These are phyloP conservation scores for Diglossa brunneiventris DNA, from an alignment of 2,113 vertebrate genomes.

Conservation along the genomic window DNA sequence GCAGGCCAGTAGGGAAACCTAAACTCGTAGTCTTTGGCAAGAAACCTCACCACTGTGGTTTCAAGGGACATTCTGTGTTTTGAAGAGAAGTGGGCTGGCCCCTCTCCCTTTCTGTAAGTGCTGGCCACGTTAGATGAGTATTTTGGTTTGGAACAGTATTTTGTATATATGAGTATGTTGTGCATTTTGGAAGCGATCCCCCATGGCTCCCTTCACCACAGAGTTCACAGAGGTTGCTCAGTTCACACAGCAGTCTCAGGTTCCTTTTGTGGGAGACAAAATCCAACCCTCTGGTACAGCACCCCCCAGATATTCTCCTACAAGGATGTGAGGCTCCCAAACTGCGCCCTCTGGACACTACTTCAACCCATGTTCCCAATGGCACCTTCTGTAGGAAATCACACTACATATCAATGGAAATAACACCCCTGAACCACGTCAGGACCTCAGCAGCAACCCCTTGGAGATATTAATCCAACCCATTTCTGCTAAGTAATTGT, in stretches of 20 bases:
- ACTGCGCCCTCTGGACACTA: no score
- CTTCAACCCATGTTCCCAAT: not conserved
- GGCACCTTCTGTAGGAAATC: not conserved
- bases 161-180: no score
- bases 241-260: rapidly evolving
- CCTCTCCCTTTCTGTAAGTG: not conserved
- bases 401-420: not conserved
- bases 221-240: not conserved
- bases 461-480: not conserved
- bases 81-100: not conserved
- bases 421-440: rapidly evolving
- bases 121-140: not conserved
- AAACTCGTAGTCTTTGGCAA: not conserved
- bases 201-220: not conserved
- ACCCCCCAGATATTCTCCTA: not conserved
- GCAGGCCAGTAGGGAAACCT: not conserved
- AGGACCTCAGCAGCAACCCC: not conserved
- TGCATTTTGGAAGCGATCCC: not conserved
- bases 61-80: not conserved
- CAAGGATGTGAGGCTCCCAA: not conserved
- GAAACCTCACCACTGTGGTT: not conserved
- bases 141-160: not conserved
- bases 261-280: not conserved
- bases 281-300: not conserved
- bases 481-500: not conserved